phyloP scores from a whole-genome alignment of 2,888 invertebrate genomes.

The Lampropteryx suffumata region DNA sequence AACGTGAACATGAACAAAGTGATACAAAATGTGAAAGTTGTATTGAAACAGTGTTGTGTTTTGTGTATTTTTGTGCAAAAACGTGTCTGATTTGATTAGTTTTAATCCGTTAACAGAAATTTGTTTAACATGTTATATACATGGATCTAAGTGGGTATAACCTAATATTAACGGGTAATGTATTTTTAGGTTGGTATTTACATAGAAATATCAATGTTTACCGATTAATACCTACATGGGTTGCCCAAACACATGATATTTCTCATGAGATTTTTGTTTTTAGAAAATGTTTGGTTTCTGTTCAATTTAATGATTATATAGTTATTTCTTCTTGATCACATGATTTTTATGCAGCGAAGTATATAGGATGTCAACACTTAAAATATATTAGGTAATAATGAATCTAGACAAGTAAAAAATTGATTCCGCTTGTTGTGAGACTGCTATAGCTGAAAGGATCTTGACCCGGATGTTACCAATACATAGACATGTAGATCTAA shows the following conservation, averaged over 20 bases:
- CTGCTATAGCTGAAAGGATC: background rate
- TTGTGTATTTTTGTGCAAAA: background rate
- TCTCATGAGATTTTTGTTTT: background rate
- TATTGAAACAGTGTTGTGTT: slow-evolving; percentile 5
- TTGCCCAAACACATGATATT: no score
- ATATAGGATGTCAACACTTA: no score
- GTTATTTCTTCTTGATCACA: background rate
- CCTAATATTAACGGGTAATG: slow-evolving; percentile 1
- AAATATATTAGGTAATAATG: no score
- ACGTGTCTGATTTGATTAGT: background rate
- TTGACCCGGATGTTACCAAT: slow-evolving; percentile 7
- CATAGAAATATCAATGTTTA: background rate
- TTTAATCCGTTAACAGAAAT: background rate
- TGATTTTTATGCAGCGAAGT: background rate
- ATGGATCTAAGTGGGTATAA: background rate
- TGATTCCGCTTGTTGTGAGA: no score
- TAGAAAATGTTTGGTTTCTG: slow-evolving; percentile 8
- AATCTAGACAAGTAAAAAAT: no score
- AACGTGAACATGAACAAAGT: slow-evolving; percentile 4
- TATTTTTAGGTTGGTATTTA: no score
- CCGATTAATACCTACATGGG: no score
- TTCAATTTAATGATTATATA: background rate
- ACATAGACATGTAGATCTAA: no score
- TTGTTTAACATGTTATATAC: slow-evolving; percentile 2
- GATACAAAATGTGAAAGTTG: background rate